Percentiles rank a stretch among this genome's conserved stretches.
phyloP scores from a whole-genome alignment of 1,140 invertebrate species.

The Drosophila nasuta region DNA sequence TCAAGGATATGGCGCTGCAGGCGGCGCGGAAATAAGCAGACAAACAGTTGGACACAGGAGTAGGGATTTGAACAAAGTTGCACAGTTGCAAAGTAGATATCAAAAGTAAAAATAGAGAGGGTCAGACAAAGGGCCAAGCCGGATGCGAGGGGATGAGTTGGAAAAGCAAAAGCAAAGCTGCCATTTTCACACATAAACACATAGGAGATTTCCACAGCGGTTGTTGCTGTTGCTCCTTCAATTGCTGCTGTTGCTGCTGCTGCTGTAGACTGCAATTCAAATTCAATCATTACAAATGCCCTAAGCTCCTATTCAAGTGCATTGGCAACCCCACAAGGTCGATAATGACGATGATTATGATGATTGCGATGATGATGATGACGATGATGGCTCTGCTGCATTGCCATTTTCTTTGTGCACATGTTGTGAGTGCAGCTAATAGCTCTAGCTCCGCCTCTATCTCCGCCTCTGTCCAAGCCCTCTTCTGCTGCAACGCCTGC shows the following conservation, averaged over 20 bases:
- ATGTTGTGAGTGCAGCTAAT: conserved; percentile 55
- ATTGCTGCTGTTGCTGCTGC: not conserved
- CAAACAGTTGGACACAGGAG: conserved; percentile 27
- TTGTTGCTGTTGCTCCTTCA: conserved; percentile 1
- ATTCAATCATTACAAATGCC: conserved; percentile 77
- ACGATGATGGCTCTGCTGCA: conserved; percentile 22
- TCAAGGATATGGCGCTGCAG: conserved; percentile 40
- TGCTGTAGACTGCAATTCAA: conserved; percentile 57
- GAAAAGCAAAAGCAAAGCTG: conserved; percentile 40
- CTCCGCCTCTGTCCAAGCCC: not conserved
- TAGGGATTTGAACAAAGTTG: conserved; percentile 13
- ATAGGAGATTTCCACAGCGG: conserved; percentile 38
- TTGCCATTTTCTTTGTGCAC: conserved; percentile 50
- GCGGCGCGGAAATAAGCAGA: conserved; percentile 39
- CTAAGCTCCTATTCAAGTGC: conserved; percentile 58
- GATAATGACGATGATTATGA: conserved; percentile 8
- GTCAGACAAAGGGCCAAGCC: not conserved
- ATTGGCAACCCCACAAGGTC: conserved; percentile 6
- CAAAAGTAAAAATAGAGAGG: conserved; percentile 12
- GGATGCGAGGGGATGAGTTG: not conserved
- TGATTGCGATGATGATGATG: conserved; percentile 6
- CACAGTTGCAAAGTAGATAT: conserved; percentile 26
- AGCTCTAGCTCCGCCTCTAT: conserved; percentile 32
- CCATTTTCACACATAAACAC: conserved; percentile 55
- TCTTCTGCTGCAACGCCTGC: not conserved